Evolutionary conservation across 1,140 invertebrate genomes (phyloP), one percentile per base, ranked within the genome.

Genomic region (Drosophila repleta): DNA sequence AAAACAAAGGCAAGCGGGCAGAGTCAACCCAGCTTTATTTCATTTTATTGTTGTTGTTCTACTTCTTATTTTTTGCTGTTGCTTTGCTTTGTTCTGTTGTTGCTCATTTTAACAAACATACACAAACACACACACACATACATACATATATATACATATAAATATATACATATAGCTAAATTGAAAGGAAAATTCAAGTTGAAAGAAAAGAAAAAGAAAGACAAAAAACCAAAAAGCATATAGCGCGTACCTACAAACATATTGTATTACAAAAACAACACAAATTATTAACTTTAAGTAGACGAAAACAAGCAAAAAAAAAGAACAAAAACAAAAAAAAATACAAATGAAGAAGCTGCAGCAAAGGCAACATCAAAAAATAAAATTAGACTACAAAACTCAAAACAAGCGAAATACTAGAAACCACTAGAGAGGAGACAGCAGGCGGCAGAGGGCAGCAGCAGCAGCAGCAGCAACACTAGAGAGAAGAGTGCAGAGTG

Each of bases 261-360:
- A 73, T 68, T 73, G 65, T 73, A 69, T 74, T 74, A 74, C 66
- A 73, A 72, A 43, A 76, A 76, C 46, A 76, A 81, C 72, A 76
- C 64, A 84, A 85, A 85, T 85, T 85, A 85, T 77, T 81, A 81
- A 81, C 72, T 85, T 79, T 80, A 84, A 85, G 80, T 84, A 84
- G 81, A 85, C 68, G 63, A 76, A 85, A 80, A 45, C 21, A 57
- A 3, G 39, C 41, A 45, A 13, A 51, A 41, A 18, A 29, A 48
- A 43, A 1, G 8, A 49, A 29, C 2, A 52, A 21, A 3, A 15
- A 17, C 17, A 46, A 61, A 15, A 17, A 21, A 46, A 61, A 45
- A 24, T 15, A 56, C 32, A 48, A 66, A 1, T 17, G 46, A 21
- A 67, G 46, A 49, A 24, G 49, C n/a, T 39, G 49, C 41, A 70